Base-by-base conservation (phyloP, 1,140 invertebrate genomes). In the Penaeus chinensis region DNA sequence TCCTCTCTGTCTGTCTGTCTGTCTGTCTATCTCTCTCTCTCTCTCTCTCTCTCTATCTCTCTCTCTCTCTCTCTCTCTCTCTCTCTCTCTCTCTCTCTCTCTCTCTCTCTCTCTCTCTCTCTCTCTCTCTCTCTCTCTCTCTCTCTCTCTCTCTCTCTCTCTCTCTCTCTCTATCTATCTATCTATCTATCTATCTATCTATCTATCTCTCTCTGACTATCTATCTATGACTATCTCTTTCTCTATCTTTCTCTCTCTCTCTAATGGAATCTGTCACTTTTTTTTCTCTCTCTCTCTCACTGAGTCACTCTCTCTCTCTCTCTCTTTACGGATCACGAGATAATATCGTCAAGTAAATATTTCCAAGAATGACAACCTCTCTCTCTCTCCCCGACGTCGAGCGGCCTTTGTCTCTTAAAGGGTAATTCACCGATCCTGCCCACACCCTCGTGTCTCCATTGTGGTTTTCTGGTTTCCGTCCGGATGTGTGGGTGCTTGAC, bases 361-460 rank as follows among this genome's bases (percentile, higher is more conserved):
- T 83, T 83, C 81, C 65, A 7, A 83, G 62, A 83, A 32, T 83
- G 81, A 83, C 81, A 62, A 19, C 32, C 2, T 2, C 32, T 2
- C 32, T 2, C 32, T 2, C 81, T 11, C 24, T 3, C 69, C 69
- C 81, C 66, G 47, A 83, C 65, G 69, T 37, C 65, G 65, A 37
- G 81, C 37, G 24, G 37, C 81, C 81, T 69, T 83, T 83, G 81
- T 83, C 81, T 83, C 81, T 69, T 69, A 83, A 83, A 83, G 81
- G 81, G 81, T 83, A 69, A 83, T 83, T 83, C 81, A 83, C 81
- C 65, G 54, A 83, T 83, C 54, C 81, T 83, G 62, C 81, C 81
- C 81, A 83, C 81, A 83, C 81, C 81, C 81, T 83, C 81, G 27
- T n/a, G 81, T 65, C 81, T 69, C 42, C 62, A 83, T 47, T 83